phyloP scores from a whole-genome alignment of 2,888 invertebrate species.

The Tipula vernalis region DNA sequence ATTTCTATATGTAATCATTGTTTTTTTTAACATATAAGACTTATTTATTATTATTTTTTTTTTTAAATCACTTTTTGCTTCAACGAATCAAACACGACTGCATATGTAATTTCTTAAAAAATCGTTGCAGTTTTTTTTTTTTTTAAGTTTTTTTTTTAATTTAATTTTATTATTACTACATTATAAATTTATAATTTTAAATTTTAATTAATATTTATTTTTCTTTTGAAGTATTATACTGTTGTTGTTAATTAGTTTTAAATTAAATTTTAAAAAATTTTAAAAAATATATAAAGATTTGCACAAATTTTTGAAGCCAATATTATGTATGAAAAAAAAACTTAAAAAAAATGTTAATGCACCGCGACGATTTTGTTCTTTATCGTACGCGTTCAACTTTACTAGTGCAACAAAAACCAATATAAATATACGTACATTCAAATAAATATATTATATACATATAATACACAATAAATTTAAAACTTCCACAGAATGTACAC shows the following conservation, averaged over 20 bases:
- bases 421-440: conserved; percentile 14
- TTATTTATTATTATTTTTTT: not conserved
- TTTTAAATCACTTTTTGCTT: not conserved
- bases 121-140: not conserved
- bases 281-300: conserved; percentile 7
- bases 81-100: not conserved
- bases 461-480: conserved; percentile 4
- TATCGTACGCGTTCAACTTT: conserved; percentile 22
- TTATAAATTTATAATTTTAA: not conserved
- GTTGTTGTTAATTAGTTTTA: not conserved
- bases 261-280: not conserved
- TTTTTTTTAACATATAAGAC: not conserved
- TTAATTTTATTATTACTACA: not conserved
- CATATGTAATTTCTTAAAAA: conserved; percentile 4
- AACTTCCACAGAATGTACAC: not conserved
- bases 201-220: not conserved
- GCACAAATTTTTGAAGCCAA: conserved; percentile 18
- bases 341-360: conserved; percentile 5
- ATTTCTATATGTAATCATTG: conserved; percentile 6
- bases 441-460: conserved; percentile 8
- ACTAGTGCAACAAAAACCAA: conserved; percentile 19
- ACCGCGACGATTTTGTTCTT: conserved; percentile 17
- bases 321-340: not conserved
- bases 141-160: not conserved
- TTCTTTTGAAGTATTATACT: not conserved